phyloP scores from a whole-genome alignment of 2,888 invertebrate genomes.

The Rapana venosa region DNA sequence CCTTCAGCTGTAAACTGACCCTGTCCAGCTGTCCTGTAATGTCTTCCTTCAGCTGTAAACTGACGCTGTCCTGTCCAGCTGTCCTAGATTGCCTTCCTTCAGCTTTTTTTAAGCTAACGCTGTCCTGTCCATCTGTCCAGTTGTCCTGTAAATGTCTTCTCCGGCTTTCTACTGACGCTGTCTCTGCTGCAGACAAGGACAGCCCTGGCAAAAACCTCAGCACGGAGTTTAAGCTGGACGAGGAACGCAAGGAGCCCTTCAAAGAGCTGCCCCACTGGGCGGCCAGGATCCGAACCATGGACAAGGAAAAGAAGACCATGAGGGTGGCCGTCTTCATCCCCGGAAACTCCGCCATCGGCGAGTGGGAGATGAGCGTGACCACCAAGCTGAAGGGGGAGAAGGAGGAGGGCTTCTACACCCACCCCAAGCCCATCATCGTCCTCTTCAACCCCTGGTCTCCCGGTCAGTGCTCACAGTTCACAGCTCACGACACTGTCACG shows the following conservation, averaged over 20 bases:
- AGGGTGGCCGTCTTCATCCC: conserved; percentile 39
- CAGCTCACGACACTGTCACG: not conserved
- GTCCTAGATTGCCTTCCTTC: too few species aligned
- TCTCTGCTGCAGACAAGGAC: not conserved
- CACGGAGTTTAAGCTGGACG: conserved; percentile 22
- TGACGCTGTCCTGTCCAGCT: too few species aligned
- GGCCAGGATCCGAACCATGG: not conserved
- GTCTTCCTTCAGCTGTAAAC: too few species aligned
- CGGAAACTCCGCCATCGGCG: conserved; percentile 35
- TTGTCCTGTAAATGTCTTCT: too few species aligned
- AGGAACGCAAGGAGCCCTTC: not conserved
- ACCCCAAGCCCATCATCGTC: conserved; percentile 9
- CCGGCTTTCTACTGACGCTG: not conserved
- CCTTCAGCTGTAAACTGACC: too few species aligned
- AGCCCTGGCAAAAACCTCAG: not conserved
- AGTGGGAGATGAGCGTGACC: conserved; percentile 43
- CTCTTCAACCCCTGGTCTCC: conserved; percentile 47
- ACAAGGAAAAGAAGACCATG: not conserved
- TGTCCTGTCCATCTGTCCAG: too few species aligned
- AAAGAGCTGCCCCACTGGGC: conserved; percentile 8
- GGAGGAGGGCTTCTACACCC: not conserved
- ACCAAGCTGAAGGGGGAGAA: conserved; percentile 13
- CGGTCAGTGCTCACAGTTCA: conserved; percentile 29
- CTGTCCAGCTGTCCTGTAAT: too few species aligned
- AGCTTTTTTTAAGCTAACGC: too few species aligned